Percentiles rank a stretch among this genome's conserved stretches.
Conservation (phyloP, 2,113 vertebrate species). For the Agapornis roseicollis region DNA sequence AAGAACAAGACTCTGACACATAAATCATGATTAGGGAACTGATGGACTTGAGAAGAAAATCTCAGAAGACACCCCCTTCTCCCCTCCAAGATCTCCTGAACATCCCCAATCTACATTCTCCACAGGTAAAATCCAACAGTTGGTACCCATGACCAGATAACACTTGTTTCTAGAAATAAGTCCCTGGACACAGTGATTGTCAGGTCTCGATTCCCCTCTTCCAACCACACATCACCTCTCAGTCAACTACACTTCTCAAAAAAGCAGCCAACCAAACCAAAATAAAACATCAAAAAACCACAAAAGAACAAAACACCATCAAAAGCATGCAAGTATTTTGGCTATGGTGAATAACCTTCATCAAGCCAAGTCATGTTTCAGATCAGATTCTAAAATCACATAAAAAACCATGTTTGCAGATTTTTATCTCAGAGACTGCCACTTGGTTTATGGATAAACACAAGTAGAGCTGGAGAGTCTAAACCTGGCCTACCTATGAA, state of each 20-base stretch:
- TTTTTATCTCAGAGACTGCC: neutral
- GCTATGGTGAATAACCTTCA: neutral
- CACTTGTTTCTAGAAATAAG: neutral
- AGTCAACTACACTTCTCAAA: neutral
- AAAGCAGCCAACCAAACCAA: neutral
- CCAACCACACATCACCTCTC: neutral
- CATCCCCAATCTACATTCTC: neutral
- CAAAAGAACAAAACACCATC: neutral
- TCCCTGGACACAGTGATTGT: neutral
- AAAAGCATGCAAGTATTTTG: neutral
- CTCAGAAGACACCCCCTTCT: neutral
- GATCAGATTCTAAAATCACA: neutral
- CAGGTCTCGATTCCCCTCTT: neutral
- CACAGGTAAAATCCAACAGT: neutral
- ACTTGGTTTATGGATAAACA: constrained; percentile 8
- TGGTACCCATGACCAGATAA: neutral
- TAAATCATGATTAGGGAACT: neutral
- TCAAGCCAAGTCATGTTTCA: neutral
- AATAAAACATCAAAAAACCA: neutral
- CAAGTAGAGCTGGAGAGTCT: neutral
- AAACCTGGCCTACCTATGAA: neutral
- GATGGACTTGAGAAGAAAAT: neutral
- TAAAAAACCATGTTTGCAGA: neutral
- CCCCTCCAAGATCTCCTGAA: neutral
- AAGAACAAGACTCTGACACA: neutral